Base-by-base conservation (phyloP, 2,113 vertebrate species). In the Sebastes schlegelii region DNA sequence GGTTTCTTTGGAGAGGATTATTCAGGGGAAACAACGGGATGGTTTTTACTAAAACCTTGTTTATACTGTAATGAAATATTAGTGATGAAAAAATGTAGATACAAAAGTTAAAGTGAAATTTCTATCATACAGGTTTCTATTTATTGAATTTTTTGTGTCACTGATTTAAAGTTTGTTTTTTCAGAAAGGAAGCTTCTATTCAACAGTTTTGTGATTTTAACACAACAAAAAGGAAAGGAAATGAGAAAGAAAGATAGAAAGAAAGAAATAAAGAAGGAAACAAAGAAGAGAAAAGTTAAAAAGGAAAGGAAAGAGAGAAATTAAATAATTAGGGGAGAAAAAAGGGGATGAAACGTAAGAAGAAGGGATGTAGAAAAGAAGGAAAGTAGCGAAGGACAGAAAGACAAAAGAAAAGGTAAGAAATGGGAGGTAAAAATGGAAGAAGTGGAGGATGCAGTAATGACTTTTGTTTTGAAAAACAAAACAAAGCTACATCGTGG, bases 1-100 rank as follows among this genome's bases (percentile, higher is more conserved):
- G 21, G 65, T 68, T 80, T 77, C 86, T 84, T 84, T 85, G 88
- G 82, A 84, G 69, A 79, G 0, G 19, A 61, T 7, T 54, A 54
- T 9, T 66, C 73, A n/a, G 40, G 21, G 13, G 17, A 26, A 51
- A 75, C 12, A 0, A 67, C 19, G 63, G 8, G 62, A 77, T 16
- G 73, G 55, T 54, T 79, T 75, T 55, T 7, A 42, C 43, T 42
- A 9, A 68, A 60, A 66, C 2, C 48, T 2, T 8, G 6, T 71
- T 54, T n/a, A 8, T 9, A 14, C 34, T 57, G 1, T 0, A 55
- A 3, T 4, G 9, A 62, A 63, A 74, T 6, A 51, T 40, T 17
- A 51, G 9, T 9, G 23, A 51, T 48, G 43, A 19, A 9, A 67
- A 2, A 42, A 10, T n/a, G 51, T 42, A 54, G 40, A 40, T 2